Percentiles rank a stretch among this genome's conserved stretches.
Evolutionary conservation across 2,113 vertebrate genomes (phyloP).

Genomic region (Eurypyga helias): DNA sequence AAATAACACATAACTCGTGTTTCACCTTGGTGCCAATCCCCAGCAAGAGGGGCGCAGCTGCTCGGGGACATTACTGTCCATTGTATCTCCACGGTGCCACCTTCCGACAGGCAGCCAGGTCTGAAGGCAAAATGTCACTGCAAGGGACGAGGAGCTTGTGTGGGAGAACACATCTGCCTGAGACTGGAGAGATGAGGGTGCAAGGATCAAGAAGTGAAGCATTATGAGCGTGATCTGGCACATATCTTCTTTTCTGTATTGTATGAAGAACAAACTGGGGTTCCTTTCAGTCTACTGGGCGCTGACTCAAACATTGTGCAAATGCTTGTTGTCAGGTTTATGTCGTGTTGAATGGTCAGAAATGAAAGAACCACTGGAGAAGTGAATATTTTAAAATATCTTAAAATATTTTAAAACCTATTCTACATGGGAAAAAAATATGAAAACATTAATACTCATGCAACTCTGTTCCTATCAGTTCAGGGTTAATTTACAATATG

Average conservation of each 20-base stretch:
- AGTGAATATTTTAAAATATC: not conserved
- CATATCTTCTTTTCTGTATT: not conserved
- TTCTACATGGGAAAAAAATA: not conserved
- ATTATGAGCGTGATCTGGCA: accelerated
- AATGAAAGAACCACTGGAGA: not conserved
- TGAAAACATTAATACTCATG: not conserved
- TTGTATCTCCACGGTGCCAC: constrained; percentile 3
- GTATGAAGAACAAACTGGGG: accelerated
- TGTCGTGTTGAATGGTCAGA: not conserved
- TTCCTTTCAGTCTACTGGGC: not conserved
- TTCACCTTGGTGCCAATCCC: not conserved
- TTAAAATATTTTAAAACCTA: not conserved
- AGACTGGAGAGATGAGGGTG: not conserved
- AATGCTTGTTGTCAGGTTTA: not conserved
- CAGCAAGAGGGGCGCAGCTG: not conserved
- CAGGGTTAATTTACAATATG: not conserved
- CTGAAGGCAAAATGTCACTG: not conserved
- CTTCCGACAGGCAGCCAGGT: not conserved
- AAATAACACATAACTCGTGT: not conserved
- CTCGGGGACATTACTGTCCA: not conserved
- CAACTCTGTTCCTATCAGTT: not conserved
- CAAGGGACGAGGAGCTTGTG: accelerated
- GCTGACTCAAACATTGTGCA: not conserved
- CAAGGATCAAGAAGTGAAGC: not conserved
- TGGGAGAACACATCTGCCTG: not conserved